phyloP scores from a whole-genome alignment of 1,140 invertebrate species.

The Charaxes varanes region DNA sequence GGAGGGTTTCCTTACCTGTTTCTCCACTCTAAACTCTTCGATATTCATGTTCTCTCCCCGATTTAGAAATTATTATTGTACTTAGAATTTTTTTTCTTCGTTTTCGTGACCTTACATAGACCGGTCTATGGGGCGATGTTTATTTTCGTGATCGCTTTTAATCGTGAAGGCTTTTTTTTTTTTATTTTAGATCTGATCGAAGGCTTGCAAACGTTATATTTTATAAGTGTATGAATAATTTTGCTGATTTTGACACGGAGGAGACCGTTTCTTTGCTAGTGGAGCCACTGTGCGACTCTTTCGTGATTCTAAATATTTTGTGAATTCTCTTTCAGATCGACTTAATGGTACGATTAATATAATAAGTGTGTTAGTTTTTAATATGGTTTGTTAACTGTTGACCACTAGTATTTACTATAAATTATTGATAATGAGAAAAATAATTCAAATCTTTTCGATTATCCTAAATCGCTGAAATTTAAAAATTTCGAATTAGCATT shows the following conservation, averaged over 20 bases:
- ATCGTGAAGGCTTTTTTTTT: too few relatives aligned
- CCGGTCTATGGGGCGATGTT: conserved; percentile 19
- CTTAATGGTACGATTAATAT: conserved; percentile 18
- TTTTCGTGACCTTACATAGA: too few relatives aligned
- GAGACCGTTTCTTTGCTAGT: conserved; percentile 4
- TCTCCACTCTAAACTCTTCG: not conserved
- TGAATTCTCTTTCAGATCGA: conserved; percentile 62
- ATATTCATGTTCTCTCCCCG: conserved; percentile 2
- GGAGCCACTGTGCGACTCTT: conserved; percentile 9
- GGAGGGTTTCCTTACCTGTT: not conserved
- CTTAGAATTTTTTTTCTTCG: conserved; percentile 15
- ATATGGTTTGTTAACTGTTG: conserved; percentile 32
- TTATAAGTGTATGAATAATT: conserved; percentile 8
- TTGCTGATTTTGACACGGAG: conserved; percentile 13
- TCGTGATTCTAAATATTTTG: conserved; percentile 30
- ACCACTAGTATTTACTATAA: conserved; percentile 23
- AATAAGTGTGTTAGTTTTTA: conserved; percentile 32
- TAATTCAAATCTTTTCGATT: conserved; percentile 2
- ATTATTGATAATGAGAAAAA: not conserved
- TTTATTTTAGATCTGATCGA: conserved; percentile 63
- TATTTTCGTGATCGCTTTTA: conserved; percentile 22
- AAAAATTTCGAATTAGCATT: conserved; percentile 11
- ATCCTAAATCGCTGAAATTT: not conserved
- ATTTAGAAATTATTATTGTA: conserved; percentile 18
- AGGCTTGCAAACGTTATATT: conserved; percentile 35